A percentile compares a stretch with the other conserved stretches of the same genome.
Evolutionary conservation across 2,797 vertebrate genomes (phyloP).

Genomic region (Eupleurogrammus muticus): DNA sequence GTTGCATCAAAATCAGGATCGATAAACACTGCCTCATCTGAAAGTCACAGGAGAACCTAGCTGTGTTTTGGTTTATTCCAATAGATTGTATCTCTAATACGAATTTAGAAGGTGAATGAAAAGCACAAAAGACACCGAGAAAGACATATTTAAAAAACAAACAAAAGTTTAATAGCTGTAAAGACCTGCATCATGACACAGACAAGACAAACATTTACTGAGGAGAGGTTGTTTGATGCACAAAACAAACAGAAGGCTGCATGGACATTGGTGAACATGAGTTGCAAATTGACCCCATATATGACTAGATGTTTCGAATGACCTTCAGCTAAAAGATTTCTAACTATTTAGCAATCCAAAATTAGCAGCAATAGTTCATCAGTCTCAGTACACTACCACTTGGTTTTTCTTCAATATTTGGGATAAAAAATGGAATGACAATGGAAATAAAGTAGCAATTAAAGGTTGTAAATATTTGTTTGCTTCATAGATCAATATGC

Average conservation of each 20-base stretch:
- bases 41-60: slow-evolving; percentile 15
- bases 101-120: slow-evolving; percentile 21
- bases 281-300: slow-evolving; percentile 42
- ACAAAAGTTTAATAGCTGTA: slow-evolving; percentile 71
- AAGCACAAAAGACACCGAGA: slow-evolving; percentile 41
- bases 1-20: slow-evolving; percentile 34
- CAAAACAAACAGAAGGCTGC: slow-evolving; percentile 39
- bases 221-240: slow-evolving; percentile 42
- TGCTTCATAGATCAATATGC: slow-evolving; percentile 48
- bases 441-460: slow-evolving; percentile 27
- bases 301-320: slow-evolving; percentile 37
- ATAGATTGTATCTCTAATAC: background rate
- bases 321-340: slow-evolving; percentile 50
- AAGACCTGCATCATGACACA: slow-evolving; percentile 66
- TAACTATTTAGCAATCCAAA: slow-evolving; percentile 53
- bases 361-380: slow-evolving; percentile 76
- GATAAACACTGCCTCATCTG: slow-evolving; percentile 25
- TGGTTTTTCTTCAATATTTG: slow-evolving; percentile 46
- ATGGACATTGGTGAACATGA: slow-evolving; percentile 20
- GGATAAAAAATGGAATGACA: slow-evolving; percentile 46
- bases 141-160: slow-evolving; percentile 68
- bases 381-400: slow-evolving; percentile 47
- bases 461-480: slow-evolving; percentile 31
- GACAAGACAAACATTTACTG: slow-evolving; percentile 45
- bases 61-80: slow-evolving; percentile 3